Conservation (phyloP, 2,797 vertebrate genomes). For the Triplophysa yarkandensis region DNA sequence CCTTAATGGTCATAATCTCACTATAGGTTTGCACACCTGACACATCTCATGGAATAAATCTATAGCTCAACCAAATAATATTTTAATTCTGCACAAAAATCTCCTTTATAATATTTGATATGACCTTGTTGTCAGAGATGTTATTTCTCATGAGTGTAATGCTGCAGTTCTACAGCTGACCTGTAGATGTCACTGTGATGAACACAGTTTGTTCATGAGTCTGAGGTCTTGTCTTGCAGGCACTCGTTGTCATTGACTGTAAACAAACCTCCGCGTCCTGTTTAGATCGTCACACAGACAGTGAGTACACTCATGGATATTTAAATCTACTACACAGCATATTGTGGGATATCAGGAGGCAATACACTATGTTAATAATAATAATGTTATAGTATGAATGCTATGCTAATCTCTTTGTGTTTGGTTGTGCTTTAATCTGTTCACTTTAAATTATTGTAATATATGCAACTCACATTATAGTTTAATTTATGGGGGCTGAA, state of each 20-base stretch:
- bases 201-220: neutral
- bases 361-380: no score
- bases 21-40: no score
- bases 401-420: neutral
- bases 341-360: neutral
- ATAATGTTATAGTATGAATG: neutral
- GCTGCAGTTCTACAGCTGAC: neutral
- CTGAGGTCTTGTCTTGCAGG: neutral
- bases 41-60: no score
- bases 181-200: slow-evolving; percentile 41
- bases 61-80: no score
- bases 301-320: slow-evolving; percentile 4
- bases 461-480: neutral
- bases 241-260: slow-evolving; percentile 14
- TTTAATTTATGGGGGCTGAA: neutral
- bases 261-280: neutral
- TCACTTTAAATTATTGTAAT: neutral
- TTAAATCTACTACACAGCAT: neutral
- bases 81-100: no score
- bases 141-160: neutral
- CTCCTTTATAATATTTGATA: no score
- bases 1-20: no score
- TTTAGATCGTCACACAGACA: neutral
- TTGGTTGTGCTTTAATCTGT: neutral
- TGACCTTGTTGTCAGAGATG: no score